A percentile compares a stretch with the other conserved stretches of the same genome.
Evolutionary conservation across 2,797 vertebrate genomes (phyloP).

Genomic region (Alca torda): DNA sequence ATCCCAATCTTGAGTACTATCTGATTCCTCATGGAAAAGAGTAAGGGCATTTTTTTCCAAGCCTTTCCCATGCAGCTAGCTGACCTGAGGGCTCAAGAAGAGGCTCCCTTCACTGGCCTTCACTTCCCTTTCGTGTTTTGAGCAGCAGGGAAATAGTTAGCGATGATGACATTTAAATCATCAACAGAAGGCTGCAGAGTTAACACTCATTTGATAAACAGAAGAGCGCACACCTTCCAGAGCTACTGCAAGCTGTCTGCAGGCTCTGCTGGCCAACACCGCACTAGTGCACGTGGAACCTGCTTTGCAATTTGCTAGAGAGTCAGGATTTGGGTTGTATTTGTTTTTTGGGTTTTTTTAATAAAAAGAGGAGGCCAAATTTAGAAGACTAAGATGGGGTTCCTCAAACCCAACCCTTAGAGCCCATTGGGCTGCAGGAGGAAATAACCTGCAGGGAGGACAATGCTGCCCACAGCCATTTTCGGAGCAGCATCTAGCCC

Average conservation of each 20-base stretch:
- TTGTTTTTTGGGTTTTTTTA: neutral
- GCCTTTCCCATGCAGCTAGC: neutral
- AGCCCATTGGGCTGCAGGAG: neutral
- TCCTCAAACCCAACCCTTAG: neutral
- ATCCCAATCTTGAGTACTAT: neutral
- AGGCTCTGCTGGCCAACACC: neutral
- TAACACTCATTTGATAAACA: constrained; percentile 18
- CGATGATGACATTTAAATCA: neutral
- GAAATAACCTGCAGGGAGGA: neutral
- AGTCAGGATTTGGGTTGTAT: neutral
- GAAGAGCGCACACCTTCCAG: constrained; percentile 43
- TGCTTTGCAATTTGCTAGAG: neutral
- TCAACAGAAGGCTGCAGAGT: constrained; percentile 44
- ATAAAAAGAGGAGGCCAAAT: neutral
- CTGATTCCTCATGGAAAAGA: neutral
- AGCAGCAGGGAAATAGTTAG: constrained; percentile 23
- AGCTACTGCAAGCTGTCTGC: constrained; percentile 43
- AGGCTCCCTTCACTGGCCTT: neutral
- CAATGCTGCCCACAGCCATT: neutral
- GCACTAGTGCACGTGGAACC: neutral
- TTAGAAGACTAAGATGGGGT: neutral
- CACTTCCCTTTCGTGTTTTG: neutral
- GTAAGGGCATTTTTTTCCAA: neutral
- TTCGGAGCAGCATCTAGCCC: neutral
- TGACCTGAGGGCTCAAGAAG: neutral